These are phyloP conservation scores for Crotophaga sulcirostris DNA, from an alignment of 2,113 vertebrate genomes.

Conservation along the genomic window DNA sequence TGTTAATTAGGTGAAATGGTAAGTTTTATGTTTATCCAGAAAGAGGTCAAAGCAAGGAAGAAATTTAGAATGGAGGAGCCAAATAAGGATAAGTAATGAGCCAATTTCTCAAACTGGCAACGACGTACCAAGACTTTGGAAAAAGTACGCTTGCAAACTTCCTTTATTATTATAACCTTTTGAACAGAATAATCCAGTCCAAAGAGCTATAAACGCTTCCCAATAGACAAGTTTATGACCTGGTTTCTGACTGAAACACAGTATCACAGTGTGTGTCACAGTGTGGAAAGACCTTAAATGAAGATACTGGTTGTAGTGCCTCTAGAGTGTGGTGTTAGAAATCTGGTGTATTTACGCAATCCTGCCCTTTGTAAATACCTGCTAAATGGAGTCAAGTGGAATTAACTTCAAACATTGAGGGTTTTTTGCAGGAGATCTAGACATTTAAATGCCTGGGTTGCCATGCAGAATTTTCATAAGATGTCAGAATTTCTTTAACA, in stretches of 20 bases:
- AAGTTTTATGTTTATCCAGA: constrained; percentile 26
- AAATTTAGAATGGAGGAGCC: neutral
- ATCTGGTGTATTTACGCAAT: neutral
- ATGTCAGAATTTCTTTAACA: neutral
- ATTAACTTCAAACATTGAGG: neutral
- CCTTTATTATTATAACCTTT: constrained; percentile 69
- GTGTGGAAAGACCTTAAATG: neutral
- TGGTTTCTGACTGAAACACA: constrained; percentile 46
- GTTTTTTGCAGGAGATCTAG: neutral
- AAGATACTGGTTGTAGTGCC: neutral
- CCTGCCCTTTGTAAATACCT: neutral
- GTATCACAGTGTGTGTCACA: neutral
- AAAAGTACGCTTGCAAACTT: neutral
- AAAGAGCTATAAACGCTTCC: constrained; percentile 46
- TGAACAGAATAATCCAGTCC: constrained; percentile 39
- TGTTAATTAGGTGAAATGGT: constrained; percentile 31
- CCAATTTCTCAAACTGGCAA: neutral
- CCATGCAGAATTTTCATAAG: neutral
- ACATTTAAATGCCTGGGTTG: neutral
- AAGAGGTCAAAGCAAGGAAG: constrained; percentile 38
- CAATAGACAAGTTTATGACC: constrained; percentile 59
- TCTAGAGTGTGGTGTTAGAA: neutral
- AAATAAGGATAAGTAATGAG: constrained; percentile 6
- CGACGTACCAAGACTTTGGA: neutral
- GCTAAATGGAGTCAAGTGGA: constrained; percentile 17